Evolutionary conservation across 2,797 vertebrate species (phyloP).

Genomic region (Artibeus jamaicensis): DNA sequence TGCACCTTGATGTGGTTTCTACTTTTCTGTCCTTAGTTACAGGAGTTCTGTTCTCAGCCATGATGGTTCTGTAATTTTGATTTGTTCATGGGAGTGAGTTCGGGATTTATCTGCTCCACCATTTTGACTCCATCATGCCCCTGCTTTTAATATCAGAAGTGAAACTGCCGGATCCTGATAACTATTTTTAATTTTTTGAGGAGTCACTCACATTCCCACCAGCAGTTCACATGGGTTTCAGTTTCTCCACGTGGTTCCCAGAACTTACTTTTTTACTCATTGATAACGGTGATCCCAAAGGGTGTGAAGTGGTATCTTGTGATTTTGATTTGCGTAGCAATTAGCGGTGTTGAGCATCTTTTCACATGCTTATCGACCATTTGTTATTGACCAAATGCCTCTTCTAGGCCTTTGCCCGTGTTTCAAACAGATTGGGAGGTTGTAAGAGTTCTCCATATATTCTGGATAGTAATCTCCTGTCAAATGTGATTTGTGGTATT

Average conservation of each 20-base stretch:
- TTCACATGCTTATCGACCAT: too few species aligned
- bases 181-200: neutral
- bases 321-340: neutral
- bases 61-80: neutral
- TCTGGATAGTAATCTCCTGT: neutral
- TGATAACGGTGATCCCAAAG: neutral
- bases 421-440: neutral
- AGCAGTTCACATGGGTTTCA: neutral
- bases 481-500: neutral
- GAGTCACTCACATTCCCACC: neutral
- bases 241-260: neutral
- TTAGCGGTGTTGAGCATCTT: neutral
- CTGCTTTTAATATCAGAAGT: neutral
- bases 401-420: too few species aligned
- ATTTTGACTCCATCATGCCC: neutral
- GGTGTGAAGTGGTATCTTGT: neutral
- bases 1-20: neutral
- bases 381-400: too few species aligned
- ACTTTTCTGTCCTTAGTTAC: neutral
- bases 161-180: neutral
- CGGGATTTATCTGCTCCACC: neutral
- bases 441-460: neutral
- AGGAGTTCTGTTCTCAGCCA: neutral
- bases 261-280: neutral
- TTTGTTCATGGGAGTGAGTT: neutral